Conservation (phyloP, 1,140 invertebrate genomes). For the Mylabris phalerata region DNA sequence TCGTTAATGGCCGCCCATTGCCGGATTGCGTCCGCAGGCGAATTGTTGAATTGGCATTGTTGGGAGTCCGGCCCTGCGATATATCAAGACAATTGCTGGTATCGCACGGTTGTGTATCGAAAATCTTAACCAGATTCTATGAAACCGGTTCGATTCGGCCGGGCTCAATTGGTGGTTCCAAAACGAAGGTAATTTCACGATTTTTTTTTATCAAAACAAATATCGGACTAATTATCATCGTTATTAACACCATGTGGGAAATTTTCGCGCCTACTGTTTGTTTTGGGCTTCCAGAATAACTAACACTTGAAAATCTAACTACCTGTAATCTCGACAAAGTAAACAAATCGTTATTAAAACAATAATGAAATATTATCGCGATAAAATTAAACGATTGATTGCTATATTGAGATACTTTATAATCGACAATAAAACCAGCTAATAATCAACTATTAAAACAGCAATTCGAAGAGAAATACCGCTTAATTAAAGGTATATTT, state of each 20-base stretch:
- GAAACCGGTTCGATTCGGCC: constrained; percentile 89
- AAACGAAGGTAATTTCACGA: constrained; percentile 66
- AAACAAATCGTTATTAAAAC: constrained; percentile 5
- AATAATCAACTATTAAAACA: not conserved
- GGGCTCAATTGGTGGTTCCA: constrained; percentile 82
- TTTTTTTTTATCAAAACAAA: not conserved
- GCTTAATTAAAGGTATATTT: too few relatives aligned
- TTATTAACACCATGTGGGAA: too few relatives aligned
- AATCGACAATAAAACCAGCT: not conserved
- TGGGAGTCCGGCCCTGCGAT: constrained; percentile 90
- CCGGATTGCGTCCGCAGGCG: constrained; percentile 88
- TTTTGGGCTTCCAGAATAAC: not conserved
- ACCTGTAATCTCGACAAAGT: constrained; percentile 7
- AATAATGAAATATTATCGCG: not conserved
- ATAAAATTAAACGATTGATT: too few relatives aligned
- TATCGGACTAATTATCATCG: not conserved
- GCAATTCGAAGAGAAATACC: too few relatives aligned
- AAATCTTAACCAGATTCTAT: constrained; percentile 94
- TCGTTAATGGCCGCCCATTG: constrained; percentile 90
- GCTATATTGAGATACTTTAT: too few relatives aligned
- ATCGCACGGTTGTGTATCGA: constrained; percentile 94
- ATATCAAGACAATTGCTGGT: constrained; percentile 91
- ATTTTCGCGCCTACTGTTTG: not conserved
- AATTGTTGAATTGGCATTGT: constrained; percentile 87
- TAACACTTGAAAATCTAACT: not conserved